Evolutionary conservation across 2,797 vertebrate species (phyloP).

Genomic region (Crenuchus spilurus): DNA sequence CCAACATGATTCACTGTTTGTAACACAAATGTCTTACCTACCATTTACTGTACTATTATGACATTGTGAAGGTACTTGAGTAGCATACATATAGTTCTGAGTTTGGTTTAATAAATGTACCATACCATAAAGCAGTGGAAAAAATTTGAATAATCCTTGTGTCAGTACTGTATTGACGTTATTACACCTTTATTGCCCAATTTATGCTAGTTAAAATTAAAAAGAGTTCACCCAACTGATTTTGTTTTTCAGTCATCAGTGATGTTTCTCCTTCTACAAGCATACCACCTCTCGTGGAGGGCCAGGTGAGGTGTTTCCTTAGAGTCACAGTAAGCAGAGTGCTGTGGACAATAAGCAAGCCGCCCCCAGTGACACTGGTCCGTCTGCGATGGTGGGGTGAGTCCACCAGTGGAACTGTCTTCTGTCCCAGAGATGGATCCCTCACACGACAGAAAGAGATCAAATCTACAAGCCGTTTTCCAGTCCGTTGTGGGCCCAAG

Average conservation of each 20-base stretch:
- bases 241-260: conserved; percentile 72
- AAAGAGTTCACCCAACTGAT: background rate
- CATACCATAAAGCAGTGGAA: no score
- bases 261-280: conserved; percentile 83
- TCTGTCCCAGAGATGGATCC: conserved; percentile 81
- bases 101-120: no score
- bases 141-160: no score
- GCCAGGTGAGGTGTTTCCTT: conserved; percentile 89
- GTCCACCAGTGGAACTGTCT: conserved; percentile 84
- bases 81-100: no score
- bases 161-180: no score
- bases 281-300: conserved; percentile 91
- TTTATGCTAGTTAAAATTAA: background rate
- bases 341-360: conserved; percentile 83
- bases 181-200: no score
- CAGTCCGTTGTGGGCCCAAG: conserved; percentile 89
- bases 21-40: no score
- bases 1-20: no score
- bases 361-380: conserved; percentile 76
- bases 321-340: conserved; percentile 82
- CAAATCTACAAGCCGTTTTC: conserved; percentile 83
- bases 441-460: conserved; percentile 75
- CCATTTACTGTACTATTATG: no score
- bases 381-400: conserved; percentile 96
- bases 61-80: no score